Conservation (phyloP, 1,140 invertebrate species). For the Hycleus phaleratus region DNA sequence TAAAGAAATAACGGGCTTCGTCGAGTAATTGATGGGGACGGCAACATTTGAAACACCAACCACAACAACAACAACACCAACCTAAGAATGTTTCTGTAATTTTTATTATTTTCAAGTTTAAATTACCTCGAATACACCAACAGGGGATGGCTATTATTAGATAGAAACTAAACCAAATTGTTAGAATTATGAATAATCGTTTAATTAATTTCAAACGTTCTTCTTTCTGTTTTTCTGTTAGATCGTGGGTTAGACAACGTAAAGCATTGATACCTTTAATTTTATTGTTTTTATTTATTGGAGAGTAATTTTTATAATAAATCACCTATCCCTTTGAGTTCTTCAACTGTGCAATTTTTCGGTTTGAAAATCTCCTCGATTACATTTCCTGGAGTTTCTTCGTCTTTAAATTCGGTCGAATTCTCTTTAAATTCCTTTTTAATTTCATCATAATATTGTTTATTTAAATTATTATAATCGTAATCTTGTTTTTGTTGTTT, state of each 20-base stretch:
- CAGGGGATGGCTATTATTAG: constrained; percentile 34
- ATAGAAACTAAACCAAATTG: constrained; percentile 35
- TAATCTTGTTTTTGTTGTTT: constrained; percentile 24
- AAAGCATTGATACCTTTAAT: background rate
- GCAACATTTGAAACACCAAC: constrained; percentile 30
- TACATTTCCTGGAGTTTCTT: constrained; percentile 31
- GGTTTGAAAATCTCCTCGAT: constrained; percentile 22
- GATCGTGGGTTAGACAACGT: background rate
- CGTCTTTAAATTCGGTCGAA: constrained; percentile 32
- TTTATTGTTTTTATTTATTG: background rate
- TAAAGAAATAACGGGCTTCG: constrained; percentile 32
- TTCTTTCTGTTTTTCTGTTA: background rate
- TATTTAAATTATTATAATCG: constrained; percentile 32
- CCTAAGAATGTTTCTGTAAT: constrained; percentile 22
- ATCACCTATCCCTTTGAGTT: constrained; percentile 33
- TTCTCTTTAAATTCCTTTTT: constrained; percentile 23
- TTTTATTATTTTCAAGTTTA: background rate
- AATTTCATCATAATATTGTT: constrained; percentile 29
- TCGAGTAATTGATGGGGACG: constrained; percentile 31
- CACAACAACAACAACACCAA: constrained; percentile 39
- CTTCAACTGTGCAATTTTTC: constrained; percentile 36
- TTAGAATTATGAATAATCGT: constrained; percentile 21
- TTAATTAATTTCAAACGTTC: background rate
- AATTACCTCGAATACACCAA: constrained; percentile 36
- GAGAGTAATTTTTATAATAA: background rate